Percentiles rank a stretch among this genome's conserved stretches.
phyloP scores from a whole-genome alignment of 1,140 invertebrate genomes.

The Platorchestia sp. region DNA sequence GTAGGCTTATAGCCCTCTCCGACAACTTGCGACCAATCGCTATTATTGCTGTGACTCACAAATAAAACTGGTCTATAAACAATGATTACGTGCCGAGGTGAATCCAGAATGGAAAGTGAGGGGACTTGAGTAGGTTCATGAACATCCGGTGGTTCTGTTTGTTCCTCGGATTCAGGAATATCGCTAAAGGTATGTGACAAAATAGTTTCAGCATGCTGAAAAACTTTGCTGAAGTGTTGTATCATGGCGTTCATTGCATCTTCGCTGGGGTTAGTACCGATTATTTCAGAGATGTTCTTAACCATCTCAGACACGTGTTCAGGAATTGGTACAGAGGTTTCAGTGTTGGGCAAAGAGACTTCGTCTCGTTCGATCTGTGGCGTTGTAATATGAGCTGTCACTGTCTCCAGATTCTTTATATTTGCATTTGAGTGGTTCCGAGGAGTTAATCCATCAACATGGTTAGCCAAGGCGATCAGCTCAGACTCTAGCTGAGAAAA shows the following conservation, averaged over 20 bases:
- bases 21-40: constrained; percentile 28
- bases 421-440: neutral
- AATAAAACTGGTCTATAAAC: constrained; percentile 14
- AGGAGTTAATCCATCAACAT: neutral
- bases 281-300: constrained; percentile 3
- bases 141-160: neutral
- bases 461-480: neutral
- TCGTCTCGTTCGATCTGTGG: neutral
- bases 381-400: neutral
- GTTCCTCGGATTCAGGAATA: neutral
- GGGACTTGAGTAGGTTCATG: neutral
- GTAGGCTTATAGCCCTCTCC: constrained; percentile 10
- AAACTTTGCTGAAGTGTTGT: constrained; percentile 21
- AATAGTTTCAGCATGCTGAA: constrained; percentile 22
- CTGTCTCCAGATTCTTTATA: neutral
- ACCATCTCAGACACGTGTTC: constrained; percentile 28
- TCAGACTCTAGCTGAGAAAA: neutral
- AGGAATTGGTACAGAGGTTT: neutral
- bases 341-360: neutral
- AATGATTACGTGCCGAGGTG: constrained; percentile 9
- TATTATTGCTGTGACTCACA: constrained; percentile 3
- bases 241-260: constrained; percentile 6
- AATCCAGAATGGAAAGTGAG: neutral
- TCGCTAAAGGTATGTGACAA: neutral
- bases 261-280: neutral